Base-by-base conservation (phyloP, 1,140 invertebrate genomes). In the Polypedilum pembai region DNA sequence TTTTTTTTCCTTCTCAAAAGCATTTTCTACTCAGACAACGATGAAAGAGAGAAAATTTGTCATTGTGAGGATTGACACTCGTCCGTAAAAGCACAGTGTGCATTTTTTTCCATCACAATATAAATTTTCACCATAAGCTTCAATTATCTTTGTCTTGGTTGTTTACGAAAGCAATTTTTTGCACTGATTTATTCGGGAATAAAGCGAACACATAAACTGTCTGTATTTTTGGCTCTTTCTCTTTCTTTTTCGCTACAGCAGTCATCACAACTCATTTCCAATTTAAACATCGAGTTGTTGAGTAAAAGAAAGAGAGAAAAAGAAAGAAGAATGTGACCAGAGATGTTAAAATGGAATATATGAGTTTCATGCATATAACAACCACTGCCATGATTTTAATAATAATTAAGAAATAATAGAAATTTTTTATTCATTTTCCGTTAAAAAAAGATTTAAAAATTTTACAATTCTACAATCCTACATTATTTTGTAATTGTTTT, bases 311-410 rank as follows among this genome's bases (percentile, higher is more conserved):
- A 12, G 45, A 56, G n/a, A 15, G 8, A 45, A 8, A 56, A 56
- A 15, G n/a, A n/a, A 56, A 12, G 15, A 45, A 45, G n/a, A 56
- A 56, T 56, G 45, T 56, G 45, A 56, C 45, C 45, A 56, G n/a
- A 33, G 45, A 56, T 56, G n/a, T 56, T 56, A 56, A 56, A 56
- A n/a, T 56, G 45, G 45, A 56, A 56, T 56, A 33, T 33, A 56
- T 56, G 45, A 56, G 45, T 56, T 56, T 56, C n/a, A 56, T 56
- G 45, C 12, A 56, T 56, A 15, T 12, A 56, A 56, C 45, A 33
- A 33, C 24, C 24, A 33, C 24, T 33, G 24, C 24, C 24, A 33
- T 33, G 24, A 33, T 33, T 33, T 33, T 33, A 33, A 33, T 33
- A 33, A 33, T 33, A 33, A 3, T 33, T 33, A 33, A 33, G 5